Conservation (phyloP, 2,888 invertebrate species). For the Eurois occulta region DNA sequence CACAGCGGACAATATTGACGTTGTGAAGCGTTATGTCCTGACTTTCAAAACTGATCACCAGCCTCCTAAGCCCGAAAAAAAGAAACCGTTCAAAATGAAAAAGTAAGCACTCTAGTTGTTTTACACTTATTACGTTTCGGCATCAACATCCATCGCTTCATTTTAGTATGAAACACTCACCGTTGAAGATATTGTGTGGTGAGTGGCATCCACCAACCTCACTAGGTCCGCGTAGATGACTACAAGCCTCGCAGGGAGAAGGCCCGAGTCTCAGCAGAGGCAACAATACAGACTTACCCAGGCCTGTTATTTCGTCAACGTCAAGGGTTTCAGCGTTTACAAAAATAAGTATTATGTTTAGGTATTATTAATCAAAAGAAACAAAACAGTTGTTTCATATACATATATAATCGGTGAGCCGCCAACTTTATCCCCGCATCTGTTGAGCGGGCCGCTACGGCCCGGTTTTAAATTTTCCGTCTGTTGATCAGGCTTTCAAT, state of each 20-base stretch:
- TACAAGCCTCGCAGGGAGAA: neutral
- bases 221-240: neutral
- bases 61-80: conserved; percentile 86
- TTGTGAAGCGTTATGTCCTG: conserved; percentile 86
- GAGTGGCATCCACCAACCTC: neutral
- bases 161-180: neutral
- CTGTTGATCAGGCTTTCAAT: no score
- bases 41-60: conserved; percentile 85
- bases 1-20: conserved; percentile 82
- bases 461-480: no score
- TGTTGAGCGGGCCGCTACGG: no score
- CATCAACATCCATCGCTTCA: neutral
- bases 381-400: neutral
- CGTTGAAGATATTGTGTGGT: neutral
- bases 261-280: neutral
- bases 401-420: neutral
- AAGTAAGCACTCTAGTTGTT: conserved; percentile 75
- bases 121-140: neutral
- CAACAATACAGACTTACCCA: neutral
- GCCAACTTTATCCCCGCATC: no score
- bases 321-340: neutral
- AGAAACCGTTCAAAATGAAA: conserved; percentile 87
- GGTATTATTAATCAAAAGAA: neutral
- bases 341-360: no score
- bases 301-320: neutral